These are phyloP conservation scores for Megaustenia siamemsis DNA, from an alignment of 2,888 invertebrate species.

Conservation along the genomic window DNA sequence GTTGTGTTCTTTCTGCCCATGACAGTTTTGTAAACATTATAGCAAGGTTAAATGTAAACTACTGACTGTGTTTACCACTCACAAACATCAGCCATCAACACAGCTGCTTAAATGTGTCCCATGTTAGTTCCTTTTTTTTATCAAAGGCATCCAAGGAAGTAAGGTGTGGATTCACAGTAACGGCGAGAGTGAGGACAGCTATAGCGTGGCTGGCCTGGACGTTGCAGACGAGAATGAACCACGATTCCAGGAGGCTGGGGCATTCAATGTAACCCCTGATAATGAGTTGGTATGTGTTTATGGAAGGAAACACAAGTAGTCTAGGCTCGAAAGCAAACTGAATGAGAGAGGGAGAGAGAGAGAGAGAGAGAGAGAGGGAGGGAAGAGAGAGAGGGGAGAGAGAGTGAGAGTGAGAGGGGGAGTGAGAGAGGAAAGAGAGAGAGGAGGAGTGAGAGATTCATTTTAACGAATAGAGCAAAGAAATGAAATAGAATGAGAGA, in stretches of 20 bases:
- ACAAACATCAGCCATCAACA: too few relatives aligned
- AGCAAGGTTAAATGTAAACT: too few relatives aligned
- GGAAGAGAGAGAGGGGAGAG: too few relatives aligned
- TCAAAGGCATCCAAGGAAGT: constrained; percentile 7
- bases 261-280: not conserved
- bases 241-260: not conserved
- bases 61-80: too few relatives aligned
- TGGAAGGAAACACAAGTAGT: not conserved
- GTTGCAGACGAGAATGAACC: not conserved
- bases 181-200: constrained; percentile 32
- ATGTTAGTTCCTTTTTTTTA: too few relatives aligned
- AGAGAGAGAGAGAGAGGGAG: too few relatives aligned
- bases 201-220: constrained; percentile 1
- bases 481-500: not conserved
- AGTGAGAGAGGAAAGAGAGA: not conserved
- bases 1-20: too few relatives aligned
- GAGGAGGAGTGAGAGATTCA: not conserved
- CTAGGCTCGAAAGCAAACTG: not conserved
- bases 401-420: not conserved
- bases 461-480: too few relatives aligned
- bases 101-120: too few relatives aligned
- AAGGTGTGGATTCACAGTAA: constrained; percentile 25
- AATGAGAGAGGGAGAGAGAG: not conserved
- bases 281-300: constrained; percentile 13
- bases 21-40: too few relatives aligned